A percentile compares a stretch with the other conserved stretches of the same genome.
phyloP scores from a whole-genome alignment of 2,113 vertebrate genomes.

The Nyctibius bracteatus region DNA sequence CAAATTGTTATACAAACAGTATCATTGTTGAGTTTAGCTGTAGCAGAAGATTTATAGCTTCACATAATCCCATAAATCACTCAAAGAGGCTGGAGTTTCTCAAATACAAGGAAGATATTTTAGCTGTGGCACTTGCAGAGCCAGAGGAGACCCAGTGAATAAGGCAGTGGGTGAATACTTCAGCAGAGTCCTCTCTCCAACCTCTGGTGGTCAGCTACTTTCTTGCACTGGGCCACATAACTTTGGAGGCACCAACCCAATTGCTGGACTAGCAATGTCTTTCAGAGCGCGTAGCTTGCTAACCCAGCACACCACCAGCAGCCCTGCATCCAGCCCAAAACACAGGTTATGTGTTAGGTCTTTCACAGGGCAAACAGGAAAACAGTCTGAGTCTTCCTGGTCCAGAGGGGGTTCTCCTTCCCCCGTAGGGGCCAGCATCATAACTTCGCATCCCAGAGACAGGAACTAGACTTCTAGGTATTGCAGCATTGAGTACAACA shows the following conservation, averaged over 20 bases:
- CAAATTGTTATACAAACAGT: neutral
- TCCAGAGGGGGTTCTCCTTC: neutral
- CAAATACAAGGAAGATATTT: neutral
- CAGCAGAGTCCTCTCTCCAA: neutral
- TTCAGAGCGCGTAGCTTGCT: neutral
- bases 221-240: fast-evolving
- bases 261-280: fast-evolving
- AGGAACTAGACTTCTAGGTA: neutral
- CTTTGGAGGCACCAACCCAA: neutral
- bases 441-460: neutral
- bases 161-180: neutral
- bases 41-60: constrained; percentile 18
- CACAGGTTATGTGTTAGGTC: fast-evolving
- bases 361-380: neutral
- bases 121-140: neutral
- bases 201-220: neutral
- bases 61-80: neutral
- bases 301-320: neutral
- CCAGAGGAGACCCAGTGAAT: neutral
- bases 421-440: fast-evolving
- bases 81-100: constrained; percentile 6
- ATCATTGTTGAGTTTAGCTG: neutral
- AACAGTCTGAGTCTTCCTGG: neutral
- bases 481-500: neutral
- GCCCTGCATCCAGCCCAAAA: fast-evolving